A percentile compares a stretch with the other conserved stretches of the same genome.
These are phyloP conservation scores for Perizoma affinitatum DNA, from an alignment of 2,888 invertebrate species.

Conservation along the genomic window DNA sequence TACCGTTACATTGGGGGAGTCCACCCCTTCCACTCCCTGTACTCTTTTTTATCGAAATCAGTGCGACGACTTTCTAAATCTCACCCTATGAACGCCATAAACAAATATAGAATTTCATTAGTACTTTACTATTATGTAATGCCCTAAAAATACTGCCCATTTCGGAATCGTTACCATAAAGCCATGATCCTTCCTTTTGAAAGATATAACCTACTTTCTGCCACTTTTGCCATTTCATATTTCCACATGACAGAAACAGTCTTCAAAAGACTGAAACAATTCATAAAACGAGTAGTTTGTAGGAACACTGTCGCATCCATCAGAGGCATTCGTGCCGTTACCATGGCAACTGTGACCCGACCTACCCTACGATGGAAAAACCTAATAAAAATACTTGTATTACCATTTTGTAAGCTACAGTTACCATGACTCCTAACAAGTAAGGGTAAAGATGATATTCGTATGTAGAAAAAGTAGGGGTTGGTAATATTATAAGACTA, in stretches of 20 bases:
- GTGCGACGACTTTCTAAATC: too few relatives aligned
- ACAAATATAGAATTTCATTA: too few relatives aligned
- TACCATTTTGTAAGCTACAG: constrained; percentile 19
- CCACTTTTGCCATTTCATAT: background rate
- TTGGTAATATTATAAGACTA: constrained; percentile 45
- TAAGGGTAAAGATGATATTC: constrained; percentile 8
- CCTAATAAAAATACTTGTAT: constrained; percentile 59
- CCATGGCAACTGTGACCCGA: constrained; percentile 59
- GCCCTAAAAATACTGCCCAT: too few relatives aligned
- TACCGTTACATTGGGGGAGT: too few relatives aligned
- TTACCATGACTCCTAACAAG: background rate
- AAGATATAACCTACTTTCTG: background rate
- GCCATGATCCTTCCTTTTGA: background rate
- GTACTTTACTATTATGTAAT: too few relatives aligned
- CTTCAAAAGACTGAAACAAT: constrained; percentile 27
- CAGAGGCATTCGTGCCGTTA: constrained; percentile 58
- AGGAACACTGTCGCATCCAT: constrained; percentile 36
- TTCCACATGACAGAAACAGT: constrained; percentile 1
- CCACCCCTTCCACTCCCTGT: too few relatives aligned
- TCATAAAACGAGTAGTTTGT: constrained; percentile 33
- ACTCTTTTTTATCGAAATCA: too few relatives aligned
- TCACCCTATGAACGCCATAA: too few relatives aligned
- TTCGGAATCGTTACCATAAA: background rate
- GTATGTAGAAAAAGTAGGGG: background rate
- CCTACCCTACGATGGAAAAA: constrained; percentile 64